Conservation (phyloP, 2,888 invertebrate species). For the Athetis lepigone region DNA sequence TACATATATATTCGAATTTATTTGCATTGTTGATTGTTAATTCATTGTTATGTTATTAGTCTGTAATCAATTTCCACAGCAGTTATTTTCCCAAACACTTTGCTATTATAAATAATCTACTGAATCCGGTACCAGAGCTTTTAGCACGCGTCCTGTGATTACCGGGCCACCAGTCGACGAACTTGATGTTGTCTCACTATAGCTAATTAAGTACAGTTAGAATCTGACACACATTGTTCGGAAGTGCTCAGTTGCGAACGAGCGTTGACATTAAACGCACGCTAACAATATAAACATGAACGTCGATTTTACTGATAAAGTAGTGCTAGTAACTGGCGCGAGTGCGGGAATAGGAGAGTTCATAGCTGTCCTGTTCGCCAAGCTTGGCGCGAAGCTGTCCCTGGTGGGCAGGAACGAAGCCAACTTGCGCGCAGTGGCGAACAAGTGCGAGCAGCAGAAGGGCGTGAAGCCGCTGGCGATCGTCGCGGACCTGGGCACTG, state of each 20-base stretch:
- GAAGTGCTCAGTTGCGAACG: conserved; percentile 19
- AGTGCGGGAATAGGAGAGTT: conserved; percentile 73
- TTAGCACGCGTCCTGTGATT: not conserved
- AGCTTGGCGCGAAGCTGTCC: conserved; percentile 67
- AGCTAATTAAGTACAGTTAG: conserved; percentile 5
- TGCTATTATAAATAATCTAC: not conserved
- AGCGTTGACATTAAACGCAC: conserved; percentile 15
- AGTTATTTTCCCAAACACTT: not conserved
- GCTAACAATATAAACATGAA: conserved; percentile 23
- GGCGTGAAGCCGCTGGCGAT: conserved; percentile 64
- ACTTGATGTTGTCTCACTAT: conserved; percentile 11
- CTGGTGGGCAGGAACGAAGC: conserved; percentile 69
- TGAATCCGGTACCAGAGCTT: not conserved
- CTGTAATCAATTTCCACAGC: not conserved
- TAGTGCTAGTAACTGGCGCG: conserved; percentile 74
- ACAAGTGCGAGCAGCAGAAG: conserved; percentile 58
- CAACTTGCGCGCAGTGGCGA: conserved; percentile 64
- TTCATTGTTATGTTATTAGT: not conserved
- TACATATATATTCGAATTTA: not conserved
- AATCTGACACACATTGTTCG: not conserved
- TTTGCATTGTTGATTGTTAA: not conserved
- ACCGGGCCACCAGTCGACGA: conserved; percentile 25
- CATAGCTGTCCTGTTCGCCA: conserved; percentile 68
- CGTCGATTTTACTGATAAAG: conserved; percentile 67
- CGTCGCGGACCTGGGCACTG: conserved; percentile 71